A percentile compares a stretch with the other conserved stretches of the same genome.
Conservation (phyloP, 2,113 vertebrate species). For the Calyptomena viridis region DNA sequence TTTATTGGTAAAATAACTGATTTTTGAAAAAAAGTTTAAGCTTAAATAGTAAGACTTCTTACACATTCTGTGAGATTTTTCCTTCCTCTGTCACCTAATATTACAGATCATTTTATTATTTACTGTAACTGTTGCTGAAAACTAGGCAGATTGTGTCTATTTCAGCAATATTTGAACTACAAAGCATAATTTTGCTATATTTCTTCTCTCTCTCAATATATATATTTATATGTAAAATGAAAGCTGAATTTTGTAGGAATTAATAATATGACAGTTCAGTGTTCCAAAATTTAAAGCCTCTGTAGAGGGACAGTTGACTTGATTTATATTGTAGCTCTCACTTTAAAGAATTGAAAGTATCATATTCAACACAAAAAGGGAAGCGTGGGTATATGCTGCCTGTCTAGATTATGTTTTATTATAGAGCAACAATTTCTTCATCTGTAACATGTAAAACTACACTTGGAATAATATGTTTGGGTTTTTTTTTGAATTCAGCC, state of each 20-base stretch:
- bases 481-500: neutral
- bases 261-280: neutral
- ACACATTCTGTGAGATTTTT: neutral
- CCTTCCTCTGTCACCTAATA: neutral
- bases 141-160: neutral
- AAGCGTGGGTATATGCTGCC: neutral
- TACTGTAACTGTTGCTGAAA: neutral
- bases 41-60: neutral
- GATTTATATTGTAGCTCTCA: neutral
- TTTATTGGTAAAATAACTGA: neutral
- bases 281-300: neutral
- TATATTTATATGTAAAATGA: neutral
- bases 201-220: neutral
- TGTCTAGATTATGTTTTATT: neutral
- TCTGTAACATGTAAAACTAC: neutral
- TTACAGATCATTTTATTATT: neutral
- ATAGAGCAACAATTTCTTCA: neutral
- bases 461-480: neutral
- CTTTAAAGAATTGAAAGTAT: neutral
- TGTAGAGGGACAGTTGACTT: neutral
- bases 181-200: neutral
- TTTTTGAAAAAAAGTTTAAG: neutral
- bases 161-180: neutral
- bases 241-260: neutral
- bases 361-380: neutral